Conservation (phyloP, 1,140 invertebrate species). For the Coelopa frigida region DNA sequence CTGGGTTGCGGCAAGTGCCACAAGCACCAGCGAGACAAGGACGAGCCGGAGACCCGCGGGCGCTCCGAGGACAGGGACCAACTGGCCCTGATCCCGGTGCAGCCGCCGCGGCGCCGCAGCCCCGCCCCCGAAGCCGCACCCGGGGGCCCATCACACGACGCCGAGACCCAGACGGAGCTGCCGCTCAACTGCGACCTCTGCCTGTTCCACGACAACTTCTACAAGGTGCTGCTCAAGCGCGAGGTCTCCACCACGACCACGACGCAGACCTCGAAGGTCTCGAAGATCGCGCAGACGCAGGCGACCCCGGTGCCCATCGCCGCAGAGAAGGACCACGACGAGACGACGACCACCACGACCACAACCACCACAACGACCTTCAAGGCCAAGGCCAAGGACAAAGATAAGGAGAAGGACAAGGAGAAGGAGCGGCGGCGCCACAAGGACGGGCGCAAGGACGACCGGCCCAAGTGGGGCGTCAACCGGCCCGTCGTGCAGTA, state of each 20-base stretch:
- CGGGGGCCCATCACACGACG: slow-evolving; percentile 29
- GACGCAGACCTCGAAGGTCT: slow-evolving; percentile 39
- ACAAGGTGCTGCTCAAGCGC: slow-evolving; percentile 37
- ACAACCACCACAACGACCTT: slow-evolving; percentile 42
- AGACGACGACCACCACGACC: slow-evolving; percentile 40
- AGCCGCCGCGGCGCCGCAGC: too few species aligned
- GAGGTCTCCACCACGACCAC: slow-evolving; percentile 42
- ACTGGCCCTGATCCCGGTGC: slow-evolving; percentile 29
- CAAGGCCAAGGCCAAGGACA: slow-evolving; percentile 38
- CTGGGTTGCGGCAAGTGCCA: background rate
- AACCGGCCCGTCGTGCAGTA: slow-evolving; percentile 59
- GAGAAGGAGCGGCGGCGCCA: slow-evolving; percentile 4
- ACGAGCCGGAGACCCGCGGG: slow-evolving; percentile 10
- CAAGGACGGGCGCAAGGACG: slow-evolving; percentile 37
- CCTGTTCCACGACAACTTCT: slow-evolving; percentile 41
- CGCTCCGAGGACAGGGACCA: slow-evolving; percentile 15
- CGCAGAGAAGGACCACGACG: slow-evolving; percentile 25
- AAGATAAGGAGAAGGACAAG: slow-evolving; percentile 26
- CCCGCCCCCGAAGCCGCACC: too few species aligned
- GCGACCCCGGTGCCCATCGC: slow-evolving; percentile 26
- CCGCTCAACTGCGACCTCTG: slow-evolving; percentile 39
- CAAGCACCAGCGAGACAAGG: background rate
- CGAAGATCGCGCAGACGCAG: too few species aligned
- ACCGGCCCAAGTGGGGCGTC: slow-evolving; percentile 56
- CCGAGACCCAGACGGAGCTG: slow-evolving; percentile 39